phyloP scores from a whole-genome alignment of 2,888 invertebrate genomes.

The Zelleria hepariella region DNA sequence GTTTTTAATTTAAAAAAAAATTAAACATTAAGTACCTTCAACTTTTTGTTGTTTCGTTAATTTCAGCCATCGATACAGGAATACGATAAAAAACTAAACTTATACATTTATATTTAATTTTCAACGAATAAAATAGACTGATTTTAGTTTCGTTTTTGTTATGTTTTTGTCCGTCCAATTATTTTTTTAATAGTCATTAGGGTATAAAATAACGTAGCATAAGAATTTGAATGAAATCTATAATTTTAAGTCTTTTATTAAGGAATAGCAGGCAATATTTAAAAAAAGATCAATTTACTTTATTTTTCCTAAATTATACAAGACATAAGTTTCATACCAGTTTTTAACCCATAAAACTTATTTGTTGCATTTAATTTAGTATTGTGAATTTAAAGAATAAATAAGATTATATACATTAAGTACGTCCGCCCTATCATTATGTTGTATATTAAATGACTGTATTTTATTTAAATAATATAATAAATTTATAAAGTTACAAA shows the following conservation, averaged over 20 bases:
- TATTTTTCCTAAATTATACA: not conserved
- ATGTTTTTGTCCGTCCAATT: not conserved
- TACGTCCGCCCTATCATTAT: not conserved
- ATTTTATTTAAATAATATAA: not conserved
- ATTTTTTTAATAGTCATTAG: not conserved
- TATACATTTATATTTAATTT: constrained; percentile 1
- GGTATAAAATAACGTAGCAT: not conserved
- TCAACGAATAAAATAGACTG: constrained; percentile 14
- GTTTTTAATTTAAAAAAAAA: not conserved
- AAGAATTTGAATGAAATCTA: not conserved
- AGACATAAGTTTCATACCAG: not conserved
- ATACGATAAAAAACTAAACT: not conserved
- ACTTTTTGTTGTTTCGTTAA: not conserved
- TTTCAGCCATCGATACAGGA: constrained; percentile 13
- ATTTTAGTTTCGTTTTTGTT: constrained; percentile 9
- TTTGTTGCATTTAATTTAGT: not conserved
- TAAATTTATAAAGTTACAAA: not conserved
- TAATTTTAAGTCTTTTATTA: not conserved
- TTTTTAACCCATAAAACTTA: not conserved
- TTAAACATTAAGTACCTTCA: not conserved
- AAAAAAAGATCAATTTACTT: not conserved
- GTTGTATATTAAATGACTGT: not conserved
- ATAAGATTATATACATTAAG: not conserved
- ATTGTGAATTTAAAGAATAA: not conserved
- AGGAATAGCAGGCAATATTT: not conserved